Percentiles rank a stretch among this genome's conserved stretches.
phyloP scores from a whole-genome alignment of 2,888 invertebrate species.

The Caenorhabditis sp. region DNA sequence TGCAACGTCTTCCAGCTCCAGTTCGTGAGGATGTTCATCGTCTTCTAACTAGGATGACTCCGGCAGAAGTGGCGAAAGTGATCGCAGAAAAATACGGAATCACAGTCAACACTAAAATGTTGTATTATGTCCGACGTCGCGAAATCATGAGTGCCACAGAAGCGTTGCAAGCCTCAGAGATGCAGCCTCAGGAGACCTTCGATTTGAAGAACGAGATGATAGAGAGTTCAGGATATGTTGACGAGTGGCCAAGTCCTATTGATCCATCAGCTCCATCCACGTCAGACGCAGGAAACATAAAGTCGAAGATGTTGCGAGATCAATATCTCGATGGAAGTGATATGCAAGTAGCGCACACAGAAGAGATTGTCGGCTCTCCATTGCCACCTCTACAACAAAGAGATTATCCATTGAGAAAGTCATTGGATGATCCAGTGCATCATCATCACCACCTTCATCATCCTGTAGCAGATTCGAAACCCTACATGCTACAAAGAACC shows the following conservation, averaged over 20 bases:
- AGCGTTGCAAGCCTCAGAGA: not conserved
- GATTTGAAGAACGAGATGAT: slow-evolving; percentile 52
- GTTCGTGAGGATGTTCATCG: slow-evolving; percentile 65
- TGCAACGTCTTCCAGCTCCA: slow-evolving; percentile 60
- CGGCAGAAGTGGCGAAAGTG: slow-evolving; percentile 59
- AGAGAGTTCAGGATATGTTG: slow-evolving; percentile 22
- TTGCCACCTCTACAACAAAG: slow-evolving; percentile 2
- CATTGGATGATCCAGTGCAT: not conserved
- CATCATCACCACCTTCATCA: not conserved
- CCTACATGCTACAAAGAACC: not conserved
- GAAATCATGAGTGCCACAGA: slow-evolving; percentile 34
- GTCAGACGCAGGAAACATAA: not conserved
- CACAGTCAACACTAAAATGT: slow-evolving; percentile 50
- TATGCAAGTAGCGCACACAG: slow-evolving; percentile 61
- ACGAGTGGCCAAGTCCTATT: slow-evolving; percentile 36
- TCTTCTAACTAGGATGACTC: slow-evolving; percentile 44
- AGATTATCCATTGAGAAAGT: slow-evolving; percentile 19
- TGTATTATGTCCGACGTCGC: slow-evolving; percentile 54
- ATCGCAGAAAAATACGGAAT: slow-evolving; percentile 62
- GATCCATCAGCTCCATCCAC: slow-evolving; percentile 31
- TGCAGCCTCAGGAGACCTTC: slow-evolving; percentile 9
- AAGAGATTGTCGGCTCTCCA: slow-evolving; percentile 32
- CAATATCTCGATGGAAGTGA: slow-evolving; percentile 45
- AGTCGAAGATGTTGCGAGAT: slow-evolving; percentile 28
- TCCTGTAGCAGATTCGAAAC: not conserved